These are phyloP conservation scores for Chroicocephalus ridibundus DNA, from an alignment of 2,113 vertebrate genomes.

Conservation along the genomic window DNA sequence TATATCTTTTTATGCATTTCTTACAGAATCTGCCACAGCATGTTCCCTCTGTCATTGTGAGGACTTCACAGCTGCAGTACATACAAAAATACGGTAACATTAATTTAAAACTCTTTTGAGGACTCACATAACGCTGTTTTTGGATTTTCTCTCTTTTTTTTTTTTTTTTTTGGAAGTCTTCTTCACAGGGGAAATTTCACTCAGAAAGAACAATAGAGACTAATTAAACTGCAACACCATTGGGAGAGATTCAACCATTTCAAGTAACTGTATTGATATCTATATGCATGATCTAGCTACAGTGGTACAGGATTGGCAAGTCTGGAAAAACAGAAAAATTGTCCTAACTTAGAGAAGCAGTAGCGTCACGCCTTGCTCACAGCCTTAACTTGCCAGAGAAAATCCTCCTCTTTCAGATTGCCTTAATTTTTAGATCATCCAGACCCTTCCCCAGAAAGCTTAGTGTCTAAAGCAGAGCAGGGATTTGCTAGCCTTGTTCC, in stretches of 20 bases:
- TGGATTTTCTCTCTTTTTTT: not conserved
- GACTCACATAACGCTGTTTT: not conserved
- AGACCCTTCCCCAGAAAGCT: accelerated
- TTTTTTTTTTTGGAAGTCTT: not conserved
- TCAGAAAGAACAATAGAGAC: not conserved
- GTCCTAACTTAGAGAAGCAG: accelerated
- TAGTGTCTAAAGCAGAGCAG: not conserved
- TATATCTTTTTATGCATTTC: not conserved
- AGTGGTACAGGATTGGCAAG: not conserved
- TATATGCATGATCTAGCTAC: not conserved
- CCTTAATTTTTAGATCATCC: not conserved
- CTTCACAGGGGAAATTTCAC: not conserved
- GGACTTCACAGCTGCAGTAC: not conserved
- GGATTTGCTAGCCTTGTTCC: not conserved
- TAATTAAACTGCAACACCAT: not conserved
- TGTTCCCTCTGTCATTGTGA: not conserved
- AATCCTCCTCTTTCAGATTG: not conserved
- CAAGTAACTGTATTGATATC: not conserved
- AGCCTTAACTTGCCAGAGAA: not conserved
- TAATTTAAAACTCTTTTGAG: constrained; percentile 24
- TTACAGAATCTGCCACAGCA: not conserved
- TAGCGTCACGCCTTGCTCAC: not conserved
- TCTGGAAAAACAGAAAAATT: not conserved
- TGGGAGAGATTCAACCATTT: not conserved
- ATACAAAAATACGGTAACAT: constrained; percentile 2